phyloP scores from a whole-genome alignment of 2,888 invertebrate species.

The Eucera pruinosa region DNA sequence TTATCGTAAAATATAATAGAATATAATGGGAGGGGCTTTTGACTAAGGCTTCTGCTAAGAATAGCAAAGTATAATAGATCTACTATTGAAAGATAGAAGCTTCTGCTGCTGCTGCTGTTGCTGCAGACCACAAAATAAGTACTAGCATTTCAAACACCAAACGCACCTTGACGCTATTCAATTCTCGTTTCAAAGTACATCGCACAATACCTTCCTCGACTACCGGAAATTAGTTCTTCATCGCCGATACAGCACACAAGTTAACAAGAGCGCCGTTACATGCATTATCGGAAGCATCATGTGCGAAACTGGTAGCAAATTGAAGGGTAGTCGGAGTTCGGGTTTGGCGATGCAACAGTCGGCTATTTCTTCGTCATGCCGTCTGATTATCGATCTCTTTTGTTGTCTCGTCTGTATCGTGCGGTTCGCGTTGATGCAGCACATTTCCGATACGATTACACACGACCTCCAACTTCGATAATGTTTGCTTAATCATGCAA shows the following conservation, averaged over 20 bases:
- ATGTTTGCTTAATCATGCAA: too few relatives aligned
- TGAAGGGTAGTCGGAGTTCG: conserved; percentile 12
- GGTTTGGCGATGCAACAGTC: conserved; percentile 24
- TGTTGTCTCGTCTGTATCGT: conserved; percentile 41
- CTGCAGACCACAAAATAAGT: too few relatives aligned
- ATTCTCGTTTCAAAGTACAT: not conserved
- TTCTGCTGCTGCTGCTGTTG: too few relatives aligned
- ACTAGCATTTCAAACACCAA: too few relatives aligned
- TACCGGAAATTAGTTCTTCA: conserved; percentile 4
- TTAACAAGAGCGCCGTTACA: not conserved
- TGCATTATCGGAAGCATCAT: conserved; percentile 28
- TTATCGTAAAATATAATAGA: too few relatives aligned
- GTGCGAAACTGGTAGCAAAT: conserved; percentile 47
- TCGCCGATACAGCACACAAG: too few relatives aligned
- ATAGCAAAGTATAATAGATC: too few relatives aligned
- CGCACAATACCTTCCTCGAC: not conserved
- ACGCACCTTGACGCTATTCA: too few relatives aligned
- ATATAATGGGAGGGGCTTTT: too few relatives aligned
- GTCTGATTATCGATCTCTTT: conserved; percentile 53
- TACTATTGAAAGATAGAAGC: too few relatives aligned
- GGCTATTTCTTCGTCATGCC: conserved; percentile 49
- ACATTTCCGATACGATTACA: not conserved
- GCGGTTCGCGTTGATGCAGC: conserved; percentile 15
- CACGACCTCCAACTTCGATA: conserved; percentile 3
- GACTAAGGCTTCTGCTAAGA: too few relatives aligned